phyloP scores from a whole-genome alignment of 2,797 vertebrate genomes.

The Menidia menidia region DNA sequence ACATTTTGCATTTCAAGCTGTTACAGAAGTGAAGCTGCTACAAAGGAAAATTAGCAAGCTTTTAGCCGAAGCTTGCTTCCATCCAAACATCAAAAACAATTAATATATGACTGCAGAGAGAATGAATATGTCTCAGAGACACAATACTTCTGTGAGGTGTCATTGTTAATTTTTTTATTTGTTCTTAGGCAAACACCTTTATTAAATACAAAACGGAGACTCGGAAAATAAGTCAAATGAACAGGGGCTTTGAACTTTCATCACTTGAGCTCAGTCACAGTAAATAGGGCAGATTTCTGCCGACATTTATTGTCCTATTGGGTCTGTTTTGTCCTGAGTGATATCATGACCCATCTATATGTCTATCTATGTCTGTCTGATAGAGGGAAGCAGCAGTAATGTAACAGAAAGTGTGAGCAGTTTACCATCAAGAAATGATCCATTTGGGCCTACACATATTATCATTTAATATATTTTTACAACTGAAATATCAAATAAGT shows the following conservation, averaged over 20 bases:
- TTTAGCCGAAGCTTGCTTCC: constrained; percentile 20
- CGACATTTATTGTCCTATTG: neutral
- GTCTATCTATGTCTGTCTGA: neutral
- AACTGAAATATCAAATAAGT: neutral
- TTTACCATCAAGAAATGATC: neutral
- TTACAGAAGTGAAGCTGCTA: constrained; percentile 11
- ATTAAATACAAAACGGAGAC: neutral
- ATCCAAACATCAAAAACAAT: constrained; percentile 27
- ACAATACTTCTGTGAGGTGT: neutral
- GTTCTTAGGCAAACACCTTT: neutral
- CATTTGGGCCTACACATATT: neutral
- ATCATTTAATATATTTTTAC: neutral
- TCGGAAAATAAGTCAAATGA: neutral
- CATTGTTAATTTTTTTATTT: neutral
- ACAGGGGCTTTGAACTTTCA: neutral
- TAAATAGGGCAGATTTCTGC: neutral
- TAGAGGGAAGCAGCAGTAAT: neutral
- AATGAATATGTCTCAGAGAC: neutral
- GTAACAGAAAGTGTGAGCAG: neutral
- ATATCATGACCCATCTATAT: neutral
- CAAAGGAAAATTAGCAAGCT: constrained; percentile 32
- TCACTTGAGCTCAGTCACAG: neutral
- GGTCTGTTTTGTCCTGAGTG: neutral
- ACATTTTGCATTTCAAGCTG: constrained; percentile 19
- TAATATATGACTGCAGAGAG: neutral